Base-by-base conservation (phyloP, 2,888 invertebrate species). In the Lysandra coridon region DNA sequence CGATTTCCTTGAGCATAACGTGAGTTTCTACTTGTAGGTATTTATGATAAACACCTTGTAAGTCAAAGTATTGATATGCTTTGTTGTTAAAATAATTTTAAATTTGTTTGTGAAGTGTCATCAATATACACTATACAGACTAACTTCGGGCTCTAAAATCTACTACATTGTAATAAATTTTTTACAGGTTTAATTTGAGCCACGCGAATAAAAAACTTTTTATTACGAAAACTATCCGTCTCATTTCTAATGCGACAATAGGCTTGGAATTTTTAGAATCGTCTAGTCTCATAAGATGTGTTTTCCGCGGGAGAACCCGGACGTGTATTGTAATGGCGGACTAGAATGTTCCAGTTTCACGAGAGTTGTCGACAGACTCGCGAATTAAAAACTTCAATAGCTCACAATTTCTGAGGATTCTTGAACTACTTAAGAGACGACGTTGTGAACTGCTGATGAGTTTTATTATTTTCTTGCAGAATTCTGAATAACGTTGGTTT, bases 361-460 rank as follows among this genome's bases (percentile, higher is more conserved):
- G 23, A 64, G 64, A 30, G 64, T 1, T 23, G 53, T 64, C 23
- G 64, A 64, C 64, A 64, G 64, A 64, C 64, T 62, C 62, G n/a
- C 23, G 23, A 62, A 62, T 64, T 64, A 64, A 64, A 64, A 64
- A 64, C 30, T 64, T 30, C 30, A 64, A 1, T 30, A 17, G 53
- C 53, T 57, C 53, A 57, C 57, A 17, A 57, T 57, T 40, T 64
- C 64, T 64, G 64, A 64, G 30, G 64, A 64, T 64, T 64, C 64
- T 64, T 30, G 64, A 64, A 64, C 64, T 64, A 30, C 64, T 30
- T 64, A 64, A 2, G 62, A 62, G 64, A 64, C 64, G 64, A 3
- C 23, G 30, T 30, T 4, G 30, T 2, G 64, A 64, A 64, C 64
- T 30, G 64, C 64, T 30, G 30, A 64, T 64, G 64, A 64, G 30